phyloP scores from a whole-genome alignment of 2,888 invertebrate genomes.

The Anaspis maculata region DNA sequence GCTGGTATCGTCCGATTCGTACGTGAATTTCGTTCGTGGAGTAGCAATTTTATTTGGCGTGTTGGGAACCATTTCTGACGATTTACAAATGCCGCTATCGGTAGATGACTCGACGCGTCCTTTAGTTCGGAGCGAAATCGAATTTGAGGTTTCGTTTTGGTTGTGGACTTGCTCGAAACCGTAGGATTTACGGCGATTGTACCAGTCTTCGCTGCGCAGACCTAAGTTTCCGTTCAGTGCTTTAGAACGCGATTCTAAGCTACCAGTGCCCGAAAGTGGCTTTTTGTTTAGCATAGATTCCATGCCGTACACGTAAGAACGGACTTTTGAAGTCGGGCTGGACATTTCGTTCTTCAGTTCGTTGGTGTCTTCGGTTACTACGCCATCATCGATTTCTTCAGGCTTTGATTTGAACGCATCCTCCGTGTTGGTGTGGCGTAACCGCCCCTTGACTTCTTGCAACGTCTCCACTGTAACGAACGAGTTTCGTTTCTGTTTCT shows the following conservation, averaged over 20 bases:
- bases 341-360: conserved; percentile 13
- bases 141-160: conserved; percentile 27
- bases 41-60: too few species aligned
- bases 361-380: conserved; percentile 38
- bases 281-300: conserved; percentile 34
- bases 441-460: conserved; percentile 50
- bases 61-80: conserved; percentile 53
- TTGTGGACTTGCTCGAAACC: conserved; percentile 52
- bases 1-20: conserved; percentile 3
- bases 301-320: conserved; percentile 44
- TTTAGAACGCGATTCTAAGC: conserved; percentile 43
- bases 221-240: conserved; percentile 31
- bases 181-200: conserved; percentile 66
- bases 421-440: conserved; percentile 45
- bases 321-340: conserved; percentile 31
- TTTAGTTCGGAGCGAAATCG: conserved; percentile 41
- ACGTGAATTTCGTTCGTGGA: conserved; percentile 13
- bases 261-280: conserved; percentile 39
- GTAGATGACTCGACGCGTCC: conserved; percentile 65
- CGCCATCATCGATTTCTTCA: conserved; percentile 41
- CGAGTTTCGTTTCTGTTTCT: conserved; percentile 38
- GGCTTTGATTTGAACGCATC: conserved; percentile 10
- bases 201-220: conserved; percentile 55
- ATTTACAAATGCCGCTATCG: conserved; percentile 68
- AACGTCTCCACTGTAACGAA: conserved; percentile 54